A percentile compares a stretch with the other conserved stretches of the same genome.
Conservation (phyloP, 2,888 invertebrate species). For the Apocheima hispidaria region DNA sequence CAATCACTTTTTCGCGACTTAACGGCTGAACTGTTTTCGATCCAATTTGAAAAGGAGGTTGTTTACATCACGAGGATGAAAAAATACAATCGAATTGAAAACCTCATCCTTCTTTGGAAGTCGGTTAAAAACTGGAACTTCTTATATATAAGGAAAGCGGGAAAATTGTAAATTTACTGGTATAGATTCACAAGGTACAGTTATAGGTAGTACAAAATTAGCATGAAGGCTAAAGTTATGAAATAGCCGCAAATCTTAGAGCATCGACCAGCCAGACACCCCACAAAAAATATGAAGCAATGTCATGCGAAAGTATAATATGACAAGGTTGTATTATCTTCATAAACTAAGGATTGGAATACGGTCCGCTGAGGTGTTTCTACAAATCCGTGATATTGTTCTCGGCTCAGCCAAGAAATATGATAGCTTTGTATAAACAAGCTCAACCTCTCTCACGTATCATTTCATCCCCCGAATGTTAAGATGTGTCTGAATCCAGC, state of each 20-base stretch:
- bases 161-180: too few relatives aligned
- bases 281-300: neutral
- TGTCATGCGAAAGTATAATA: neutral
- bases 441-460: constrained; percentile 22
- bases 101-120: too few relatives aligned
- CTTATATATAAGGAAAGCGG: too few relatives aligned
- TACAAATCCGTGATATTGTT: constrained; percentile 20
- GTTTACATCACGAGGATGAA: too few relatives aligned
- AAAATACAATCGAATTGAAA: too few relatives aligned
- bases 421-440: constrained; percentile 18
- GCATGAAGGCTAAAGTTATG: neutral
- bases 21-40: too few relatives aligned
- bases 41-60: too few relatives aligned
- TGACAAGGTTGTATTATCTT: constrained; percentile 2
- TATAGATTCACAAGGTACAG: too few relatives aligned
- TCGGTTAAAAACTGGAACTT: too few relatives aligned
- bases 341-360: constrained; percentile 6
- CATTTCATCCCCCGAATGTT: constrained; percentile 19
- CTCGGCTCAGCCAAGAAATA: constrained; percentile 15
- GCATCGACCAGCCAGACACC: neutral
- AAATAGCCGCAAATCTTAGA: neutral
- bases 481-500: constrained; percentile 27
- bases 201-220: neutral
- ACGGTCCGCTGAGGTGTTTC: constrained; percentile 18
- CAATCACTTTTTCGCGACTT: too few relatives aligned